phyloP scores from a whole-genome alignment of 2,113 vertebrate species.

The Dermatemys mawii region DNA sequence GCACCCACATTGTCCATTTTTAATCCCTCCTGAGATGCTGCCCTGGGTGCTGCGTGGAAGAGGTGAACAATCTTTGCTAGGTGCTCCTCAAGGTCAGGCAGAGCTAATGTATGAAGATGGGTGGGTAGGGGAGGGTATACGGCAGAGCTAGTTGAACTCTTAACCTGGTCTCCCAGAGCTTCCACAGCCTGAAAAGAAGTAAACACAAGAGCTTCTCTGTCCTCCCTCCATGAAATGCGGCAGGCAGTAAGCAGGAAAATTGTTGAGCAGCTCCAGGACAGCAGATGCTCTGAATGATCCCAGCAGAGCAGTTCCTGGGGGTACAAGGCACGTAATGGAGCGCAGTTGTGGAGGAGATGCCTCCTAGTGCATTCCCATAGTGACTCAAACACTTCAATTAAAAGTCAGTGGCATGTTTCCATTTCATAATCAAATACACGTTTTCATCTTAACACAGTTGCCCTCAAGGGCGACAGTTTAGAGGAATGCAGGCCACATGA shows the following conservation, averaged over 20 bases:
- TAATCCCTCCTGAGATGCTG: not conserved
- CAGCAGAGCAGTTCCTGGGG: not conserved
- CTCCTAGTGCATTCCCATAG: not conserved
- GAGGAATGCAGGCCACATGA: not conserved
- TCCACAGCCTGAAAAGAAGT: not conserved
- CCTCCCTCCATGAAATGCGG: not conserved
- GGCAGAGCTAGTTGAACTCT: not conserved
- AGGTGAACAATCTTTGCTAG: no score
- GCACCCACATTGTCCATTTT: not conserved
- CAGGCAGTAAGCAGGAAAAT: not conserved
- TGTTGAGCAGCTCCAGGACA: not conserved
- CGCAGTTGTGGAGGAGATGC: accelerated
- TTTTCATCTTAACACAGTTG: not conserved
- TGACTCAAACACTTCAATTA: accelerated
- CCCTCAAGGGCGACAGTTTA: not conserved
- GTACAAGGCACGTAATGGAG: accelerated
- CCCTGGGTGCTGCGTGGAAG: no score
- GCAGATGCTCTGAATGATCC: not conserved
- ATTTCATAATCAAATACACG: not conserved
- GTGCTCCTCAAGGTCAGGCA: not conserved
- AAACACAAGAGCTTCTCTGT: not conserved
- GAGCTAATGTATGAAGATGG: no score
- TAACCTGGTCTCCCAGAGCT: not conserved
- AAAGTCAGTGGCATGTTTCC: not conserved
- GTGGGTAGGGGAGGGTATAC: no score